These are phyloP conservation scores for Gortyna flavago DNA, from an alignment of 2,888 invertebrate species.

Conservation along the genomic window DNA sequence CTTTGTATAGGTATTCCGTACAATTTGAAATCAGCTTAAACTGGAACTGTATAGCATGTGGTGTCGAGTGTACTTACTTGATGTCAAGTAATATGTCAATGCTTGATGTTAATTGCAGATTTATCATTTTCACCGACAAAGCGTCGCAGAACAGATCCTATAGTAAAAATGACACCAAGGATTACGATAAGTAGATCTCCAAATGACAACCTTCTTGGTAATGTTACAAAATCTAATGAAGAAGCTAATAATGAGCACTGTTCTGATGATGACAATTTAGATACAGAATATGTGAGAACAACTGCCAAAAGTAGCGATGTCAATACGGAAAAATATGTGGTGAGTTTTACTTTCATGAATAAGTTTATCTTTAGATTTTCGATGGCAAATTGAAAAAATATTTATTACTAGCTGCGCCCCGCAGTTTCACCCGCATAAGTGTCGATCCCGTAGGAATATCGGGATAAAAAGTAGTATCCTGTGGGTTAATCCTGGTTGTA, in stretches of 20 bases:
- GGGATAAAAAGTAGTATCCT: too few relatives aligned
- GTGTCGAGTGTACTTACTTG: neutral
- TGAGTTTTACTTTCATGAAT: constrained; percentile 21
- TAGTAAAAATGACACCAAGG: neutral
- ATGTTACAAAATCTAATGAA: neutral
- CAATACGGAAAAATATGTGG: constrained; percentile 4
- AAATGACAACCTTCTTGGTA: neutral
- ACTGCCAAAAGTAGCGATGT: neutral
- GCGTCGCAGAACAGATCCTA: constrained; percentile 8
- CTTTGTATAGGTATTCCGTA: neutral
- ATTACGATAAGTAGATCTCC: constrained; percentile 25
- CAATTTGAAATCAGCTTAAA: neutral
- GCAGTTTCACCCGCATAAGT: too few relatives aligned
- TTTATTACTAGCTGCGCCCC: neutral
- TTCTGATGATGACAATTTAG: neutral
- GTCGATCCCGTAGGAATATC: too few relatives aligned
- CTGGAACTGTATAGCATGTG: neutral
- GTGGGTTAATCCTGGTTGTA: too few relatives aligned
- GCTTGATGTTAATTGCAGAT: constrained; percentile 38
- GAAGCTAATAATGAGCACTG: neutral
- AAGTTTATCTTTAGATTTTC: neutral
- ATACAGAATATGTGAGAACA: neutral
- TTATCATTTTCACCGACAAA: constrained; percentile 50
- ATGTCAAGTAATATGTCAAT: too few relatives aligned
- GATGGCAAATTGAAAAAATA: neutral